A percentile compares a stretch with the other conserved stretches of the same genome.
Conservation (phyloP, 2,113 vertebrate genomes). For the Crotalus horridus region DNA sequence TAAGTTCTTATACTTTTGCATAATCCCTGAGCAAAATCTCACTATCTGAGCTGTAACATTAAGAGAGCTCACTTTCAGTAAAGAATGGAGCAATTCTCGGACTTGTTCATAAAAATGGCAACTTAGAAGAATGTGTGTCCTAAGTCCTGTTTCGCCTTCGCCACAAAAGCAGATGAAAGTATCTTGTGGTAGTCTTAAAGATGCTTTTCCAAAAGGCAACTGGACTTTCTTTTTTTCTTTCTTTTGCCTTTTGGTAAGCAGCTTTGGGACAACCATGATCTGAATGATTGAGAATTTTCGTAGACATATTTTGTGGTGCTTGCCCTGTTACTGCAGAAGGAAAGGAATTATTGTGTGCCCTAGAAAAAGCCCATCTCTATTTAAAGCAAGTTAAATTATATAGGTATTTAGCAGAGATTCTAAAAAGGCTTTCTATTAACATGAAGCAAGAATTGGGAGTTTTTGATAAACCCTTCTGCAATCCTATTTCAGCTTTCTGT, state of each 20-base stretch:
- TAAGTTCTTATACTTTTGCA: neutral
- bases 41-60: neutral
- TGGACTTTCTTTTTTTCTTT: neutral
- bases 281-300: neutral
- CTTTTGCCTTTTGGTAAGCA: neutral
- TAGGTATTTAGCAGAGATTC: neutral
- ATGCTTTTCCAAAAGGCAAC: no score
- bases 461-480: neutral
- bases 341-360: neutral
- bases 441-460: neutral
- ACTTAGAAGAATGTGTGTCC: neutral
- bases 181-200: neutral
- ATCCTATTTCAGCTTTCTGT: neutral
- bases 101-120: neutral
- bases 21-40: neutral
- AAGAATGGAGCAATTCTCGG: neutral
- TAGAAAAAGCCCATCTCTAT: neutral
- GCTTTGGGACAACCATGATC: neutral
- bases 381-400: neutral
- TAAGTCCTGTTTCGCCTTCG: neutral
- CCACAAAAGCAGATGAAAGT: neutral
- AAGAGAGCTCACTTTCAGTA: neutral
- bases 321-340: neutral
- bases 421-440: neutral
- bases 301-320: neutral